These are phyloP conservation scores for Oscheius sp. DNA, from an alignment of 2,888 invertebrate genomes.

Conservation along the genomic window DNA sequence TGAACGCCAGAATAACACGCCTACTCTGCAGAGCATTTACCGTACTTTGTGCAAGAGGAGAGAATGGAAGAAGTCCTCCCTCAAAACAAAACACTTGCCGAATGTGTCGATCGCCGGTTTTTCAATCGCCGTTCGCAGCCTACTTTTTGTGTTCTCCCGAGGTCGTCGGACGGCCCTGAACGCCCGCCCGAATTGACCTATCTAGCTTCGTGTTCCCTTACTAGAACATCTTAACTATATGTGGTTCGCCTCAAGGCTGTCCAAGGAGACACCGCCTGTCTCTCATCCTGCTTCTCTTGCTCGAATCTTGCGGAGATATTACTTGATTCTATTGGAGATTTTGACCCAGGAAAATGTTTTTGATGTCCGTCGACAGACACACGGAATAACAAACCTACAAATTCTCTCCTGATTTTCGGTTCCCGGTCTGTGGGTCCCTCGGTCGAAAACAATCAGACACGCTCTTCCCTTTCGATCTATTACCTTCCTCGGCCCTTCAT, in stretches of 20 bases:
- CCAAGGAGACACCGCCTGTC: neutral
- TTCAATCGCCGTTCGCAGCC: conserved; percentile 16
- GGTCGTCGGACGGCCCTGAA: conserved; percentile 22
- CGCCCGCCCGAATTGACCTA: conserved; percentile 27
- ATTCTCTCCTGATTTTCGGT: conserved; percentile 5
- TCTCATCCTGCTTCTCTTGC: too few relatives aligned
- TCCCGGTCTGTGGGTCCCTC: neutral
- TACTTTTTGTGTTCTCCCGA: too few relatives aligned
- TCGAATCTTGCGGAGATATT: neutral
- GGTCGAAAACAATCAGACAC: neutral
- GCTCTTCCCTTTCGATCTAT: conserved; percentile 15
- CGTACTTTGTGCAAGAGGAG: neutral
- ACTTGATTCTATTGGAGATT: neutral
- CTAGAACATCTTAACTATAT: conserved; percentile 32
- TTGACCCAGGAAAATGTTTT: conserved; percentile 6
- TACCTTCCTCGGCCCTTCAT: neutral
- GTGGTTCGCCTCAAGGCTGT: conserved; percentile 18
- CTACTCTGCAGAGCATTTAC: conserved; percentile 12
- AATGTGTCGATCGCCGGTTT: conserved; percentile 21
- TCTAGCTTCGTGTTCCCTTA: conserved; percentile 17
- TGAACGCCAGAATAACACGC: conserved; percentile 28
- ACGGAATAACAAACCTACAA: neutral
- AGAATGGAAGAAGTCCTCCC: too few relatives aligned
- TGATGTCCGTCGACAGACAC: neutral
- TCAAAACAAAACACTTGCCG: neutral